phyloP scores from a whole-genome alignment of 2,888 invertebrate genomes.

The Latrodectus hesperus region DNA sequence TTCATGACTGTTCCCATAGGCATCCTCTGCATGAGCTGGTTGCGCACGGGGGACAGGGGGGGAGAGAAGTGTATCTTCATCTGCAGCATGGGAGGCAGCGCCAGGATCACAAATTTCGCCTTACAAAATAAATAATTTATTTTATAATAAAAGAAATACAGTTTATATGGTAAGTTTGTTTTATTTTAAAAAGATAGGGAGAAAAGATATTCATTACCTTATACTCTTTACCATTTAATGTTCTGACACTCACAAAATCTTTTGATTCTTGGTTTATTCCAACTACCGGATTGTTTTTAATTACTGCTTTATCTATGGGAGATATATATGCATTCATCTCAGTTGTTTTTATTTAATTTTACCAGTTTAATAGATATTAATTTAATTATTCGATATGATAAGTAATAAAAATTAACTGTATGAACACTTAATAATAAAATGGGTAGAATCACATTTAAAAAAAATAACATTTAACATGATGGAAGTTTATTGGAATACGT shows the following conservation, averaged over 20 bases:
- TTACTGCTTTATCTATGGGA: conserved; percentile 4
- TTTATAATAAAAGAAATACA: too few species aligned
- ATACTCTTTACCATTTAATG: conserved; percentile 66
- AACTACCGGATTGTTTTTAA: conserved; percentile 72
- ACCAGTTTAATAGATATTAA: too few species aligned
- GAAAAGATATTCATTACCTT: conserved; percentile 36
- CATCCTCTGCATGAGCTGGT: conserved; percentile 74
- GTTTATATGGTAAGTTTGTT: too few species aligned
- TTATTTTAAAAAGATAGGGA: not conserved
- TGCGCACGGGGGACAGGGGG: conserved; percentile 73
- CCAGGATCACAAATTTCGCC: conserved; percentile 74
- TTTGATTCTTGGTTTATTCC: conserved; percentile 72
- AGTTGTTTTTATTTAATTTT: too few species aligned
- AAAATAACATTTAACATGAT: too few species aligned
- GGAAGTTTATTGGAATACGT: too few species aligned
- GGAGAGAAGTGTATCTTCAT: conserved; percentile 75
- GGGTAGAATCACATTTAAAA: too few species aligned
- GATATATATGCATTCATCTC: too few species aligned
- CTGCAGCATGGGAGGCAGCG: conserved; percentile 74
- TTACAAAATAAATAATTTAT: conserved; percentile 12
- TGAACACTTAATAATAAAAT: too few species aligned
- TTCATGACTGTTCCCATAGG: conserved; percentile 76
- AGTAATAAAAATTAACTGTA: too few species aligned
- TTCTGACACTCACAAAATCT: conserved; percentile 70
- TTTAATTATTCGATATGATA: too few species aligned